Evolutionary conservation across 2,113 vertebrate species (phyloP).

Genomic region (Erpornis zantholeuca): DNA sequence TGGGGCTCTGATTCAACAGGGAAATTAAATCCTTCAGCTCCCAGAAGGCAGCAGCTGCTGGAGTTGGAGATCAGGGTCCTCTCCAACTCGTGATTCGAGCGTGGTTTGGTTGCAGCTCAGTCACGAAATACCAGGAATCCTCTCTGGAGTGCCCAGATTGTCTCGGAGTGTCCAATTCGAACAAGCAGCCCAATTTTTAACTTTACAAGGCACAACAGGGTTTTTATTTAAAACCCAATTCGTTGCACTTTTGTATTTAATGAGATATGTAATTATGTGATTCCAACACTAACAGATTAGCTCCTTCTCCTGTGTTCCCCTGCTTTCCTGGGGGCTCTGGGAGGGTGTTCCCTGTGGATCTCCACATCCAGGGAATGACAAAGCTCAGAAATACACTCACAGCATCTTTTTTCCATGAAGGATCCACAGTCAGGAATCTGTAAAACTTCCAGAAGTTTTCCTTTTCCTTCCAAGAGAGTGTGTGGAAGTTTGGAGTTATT

Average conservation of each 20-base stretch:
- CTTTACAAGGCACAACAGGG: not conserved
- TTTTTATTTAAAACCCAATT: not conserved
- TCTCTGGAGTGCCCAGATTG: not conserved
- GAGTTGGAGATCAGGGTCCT: not conserved
- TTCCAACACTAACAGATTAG: fast-evolving
- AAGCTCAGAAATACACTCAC: not conserved
- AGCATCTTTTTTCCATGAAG: not conserved
- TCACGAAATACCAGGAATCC: not conserved
- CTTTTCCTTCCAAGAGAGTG: not conserved
- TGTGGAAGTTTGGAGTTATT: fast-evolving
- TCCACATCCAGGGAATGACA: fast-evolving
- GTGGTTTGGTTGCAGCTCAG: not conserved
- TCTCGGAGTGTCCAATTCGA: not conserved
- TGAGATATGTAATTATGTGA: fast-evolving
- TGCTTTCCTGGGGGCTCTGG: not conserved
- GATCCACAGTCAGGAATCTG: not conserved
- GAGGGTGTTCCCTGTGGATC: fast-evolving
- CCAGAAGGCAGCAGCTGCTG: not conserved
- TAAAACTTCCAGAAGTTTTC: not conserved
- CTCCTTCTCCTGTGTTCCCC: fast-evolving
- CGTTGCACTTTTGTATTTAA: not conserved
- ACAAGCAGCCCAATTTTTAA: not conserved
- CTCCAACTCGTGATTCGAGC: not conserved
- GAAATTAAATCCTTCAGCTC: slow-evolving; percentile 11
- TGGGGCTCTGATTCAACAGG: not conserved